Percentiles rank a stretch among this genome's conserved stretches.
phyloP scores from a whole-genome alignment of 2,113 vertebrate genomes.

The Halichoeres trimaculatus region DNA sequence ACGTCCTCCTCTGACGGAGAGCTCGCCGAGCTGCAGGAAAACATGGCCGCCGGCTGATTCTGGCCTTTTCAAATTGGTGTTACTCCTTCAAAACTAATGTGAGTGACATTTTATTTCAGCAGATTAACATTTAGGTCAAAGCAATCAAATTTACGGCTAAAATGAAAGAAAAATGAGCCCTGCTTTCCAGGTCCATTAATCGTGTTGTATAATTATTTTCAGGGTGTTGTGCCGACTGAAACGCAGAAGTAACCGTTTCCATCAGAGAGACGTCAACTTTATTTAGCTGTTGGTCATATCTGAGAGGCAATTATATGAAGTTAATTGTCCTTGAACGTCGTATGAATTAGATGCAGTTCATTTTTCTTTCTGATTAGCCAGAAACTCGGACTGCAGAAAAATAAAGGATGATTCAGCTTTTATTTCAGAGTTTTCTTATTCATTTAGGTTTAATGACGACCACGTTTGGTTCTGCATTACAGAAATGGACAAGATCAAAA shows the following conservation, averaged over 20 bases:
- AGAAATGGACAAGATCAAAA: neutral
- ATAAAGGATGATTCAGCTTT: neutral
- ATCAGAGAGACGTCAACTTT: neutral
- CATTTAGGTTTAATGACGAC: neutral
- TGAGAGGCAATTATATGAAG: slow-evolving; percentile 1
- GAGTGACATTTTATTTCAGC: slow-evolving; percentile 11
- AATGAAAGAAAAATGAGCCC: neutral
- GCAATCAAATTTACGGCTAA: neutral
- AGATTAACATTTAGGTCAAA: slow-evolving; percentile 5
- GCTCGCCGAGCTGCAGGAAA: slow-evolving; percentile 1
- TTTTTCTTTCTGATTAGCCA: slow-evolving; percentile 12
- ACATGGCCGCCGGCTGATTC: neutral
- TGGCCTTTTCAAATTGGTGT: slow-evolving; percentile 1
- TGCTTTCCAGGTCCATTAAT: neutral
- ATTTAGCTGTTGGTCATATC: slow-evolving; percentile 7
- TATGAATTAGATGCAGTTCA: neutral
- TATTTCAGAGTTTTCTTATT: neutral
- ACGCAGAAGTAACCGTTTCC: neutral
- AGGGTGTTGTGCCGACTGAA: neutral
- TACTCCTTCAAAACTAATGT: neutral
- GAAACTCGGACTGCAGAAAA: neutral
- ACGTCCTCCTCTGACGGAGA: slow-evolving; percentile 1
- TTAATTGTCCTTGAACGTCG: slow-evolving; percentile 8
- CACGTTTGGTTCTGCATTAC: neutral
- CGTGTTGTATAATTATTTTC: neutral